phyloP scores from a whole-genome alignment of 2,113 vertebrate genomes.

The Ursus arctos region DNA sequence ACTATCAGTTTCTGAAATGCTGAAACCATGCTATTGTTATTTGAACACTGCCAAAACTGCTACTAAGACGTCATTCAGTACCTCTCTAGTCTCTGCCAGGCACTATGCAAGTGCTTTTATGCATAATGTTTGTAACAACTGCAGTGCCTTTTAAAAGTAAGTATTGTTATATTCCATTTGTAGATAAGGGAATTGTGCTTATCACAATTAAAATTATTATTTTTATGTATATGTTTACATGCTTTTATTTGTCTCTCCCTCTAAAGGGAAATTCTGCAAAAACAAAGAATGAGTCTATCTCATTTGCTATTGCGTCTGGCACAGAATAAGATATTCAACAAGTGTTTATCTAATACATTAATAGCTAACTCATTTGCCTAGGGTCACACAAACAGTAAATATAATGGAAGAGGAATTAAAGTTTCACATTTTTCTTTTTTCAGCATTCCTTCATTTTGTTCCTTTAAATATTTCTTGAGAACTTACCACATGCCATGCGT shows the following conservation, averaged over 20 bases:
- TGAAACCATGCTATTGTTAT: background rate
- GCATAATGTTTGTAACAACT: background rate
- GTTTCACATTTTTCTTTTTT: background rate
- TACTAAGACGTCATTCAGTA: background rate
- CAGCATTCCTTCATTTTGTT: background rate
- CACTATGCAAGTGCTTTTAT: background rate
- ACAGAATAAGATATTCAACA: background rate
- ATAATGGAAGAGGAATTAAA: background rate
- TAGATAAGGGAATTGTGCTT: background rate
- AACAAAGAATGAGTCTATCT: background rate
- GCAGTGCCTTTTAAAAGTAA: background rate
- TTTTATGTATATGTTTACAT: background rate
- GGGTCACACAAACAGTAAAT: background rate
- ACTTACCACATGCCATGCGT: background rate
- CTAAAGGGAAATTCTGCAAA: background rate
- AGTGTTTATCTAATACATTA: conserved; percentile 17
- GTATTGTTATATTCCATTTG: background rate
- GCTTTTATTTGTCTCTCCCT: background rate
- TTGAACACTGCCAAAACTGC: background rate
- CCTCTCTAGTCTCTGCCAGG: background rate
- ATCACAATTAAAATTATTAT: conserved; percentile 16
- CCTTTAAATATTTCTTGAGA: background rate
- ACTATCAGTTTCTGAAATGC: background rate
- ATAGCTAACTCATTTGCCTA: background rate
- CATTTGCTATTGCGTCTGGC: background rate